Evolutionary conservation across 2,797 vertebrate species (phyloP), one percentile per base, ranked within the genome.

Genomic region (Lepilemur septentrionalis): DNA sequence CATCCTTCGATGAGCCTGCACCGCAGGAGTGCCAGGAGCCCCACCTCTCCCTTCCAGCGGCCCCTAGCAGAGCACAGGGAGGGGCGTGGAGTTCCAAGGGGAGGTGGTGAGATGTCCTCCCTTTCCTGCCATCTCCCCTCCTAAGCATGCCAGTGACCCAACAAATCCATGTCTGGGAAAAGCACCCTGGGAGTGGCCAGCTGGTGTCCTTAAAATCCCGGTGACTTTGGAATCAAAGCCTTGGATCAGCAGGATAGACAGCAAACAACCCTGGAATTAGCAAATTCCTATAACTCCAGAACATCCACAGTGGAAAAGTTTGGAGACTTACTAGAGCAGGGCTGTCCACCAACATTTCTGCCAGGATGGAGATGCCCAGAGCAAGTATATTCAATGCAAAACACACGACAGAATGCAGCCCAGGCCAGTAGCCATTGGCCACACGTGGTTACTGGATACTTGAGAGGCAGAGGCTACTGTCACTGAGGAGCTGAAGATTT

Each of bases 331-430:
- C 43, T 5, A 17, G n/a, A n/a, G 28, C 12, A 43, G 25, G 28
- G 38, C 10, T 25, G 43, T 11, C 67, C 65, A 22, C 2, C 11
- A 10, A 48, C 57, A 20, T 55, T 10, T 30, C 80, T 30, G 55
- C n/a, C 23, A 4, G 0, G 4, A 28, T 5, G 50, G 22, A 3
- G 28, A 30, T 9, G 18, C 1, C 23, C n/a, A 22, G 11, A 2
- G 18, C 7, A 4, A 3, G 48, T 17, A 3, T 4, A 22, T 0
- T 10, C 2, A 0, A 2, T 9, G 32, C 1, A 17, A 10, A 46
- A 4, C 10, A 5, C 0, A 2, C 9, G 0, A 0, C 3, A 8
- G 2, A 30, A 4, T 2, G 20, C 22, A n/a, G 43, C 5, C 4
- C 14, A 1, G 9, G 0, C 0, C 7, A 8, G 43, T 14, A 55